These are phyloP conservation scores for Ianthella basta DNA, from an alignment of 37 sponge, comb jelly and placozoan species.

Conservation along the genomic window DNA sequence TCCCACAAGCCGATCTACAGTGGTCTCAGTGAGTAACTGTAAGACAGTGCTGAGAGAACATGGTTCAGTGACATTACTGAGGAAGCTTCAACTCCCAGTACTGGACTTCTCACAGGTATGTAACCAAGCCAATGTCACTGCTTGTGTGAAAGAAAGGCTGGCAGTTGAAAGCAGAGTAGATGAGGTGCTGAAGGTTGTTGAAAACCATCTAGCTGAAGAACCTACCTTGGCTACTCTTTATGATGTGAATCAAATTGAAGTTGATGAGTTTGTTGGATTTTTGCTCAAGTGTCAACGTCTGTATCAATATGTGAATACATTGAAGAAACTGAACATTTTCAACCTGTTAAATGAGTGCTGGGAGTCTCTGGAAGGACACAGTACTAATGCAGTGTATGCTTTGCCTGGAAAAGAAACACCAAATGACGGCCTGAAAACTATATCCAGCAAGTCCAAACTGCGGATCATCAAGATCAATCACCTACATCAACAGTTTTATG, in stretches of 20 bases:
- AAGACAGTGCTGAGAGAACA: slow-evolving; percentile 9
- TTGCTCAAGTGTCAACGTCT: neutral
- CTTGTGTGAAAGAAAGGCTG: neutral
- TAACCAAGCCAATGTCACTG: neutral
- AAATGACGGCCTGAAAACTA: neutral
- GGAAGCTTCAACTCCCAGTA: slow-evolving; percentile 4
- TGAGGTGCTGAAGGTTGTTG: slow-evolving; percentile 3
- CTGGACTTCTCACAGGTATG: neutral
- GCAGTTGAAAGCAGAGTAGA: slow-evolving; percentile 15
- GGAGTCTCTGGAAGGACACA: neutral
- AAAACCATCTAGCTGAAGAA: neutral
- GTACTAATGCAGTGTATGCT: neutral
- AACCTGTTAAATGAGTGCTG: neutral
- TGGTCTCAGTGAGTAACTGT: neutral
- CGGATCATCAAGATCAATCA: neutral
- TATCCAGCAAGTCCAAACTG: neutral
- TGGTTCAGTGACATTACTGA: neutral
- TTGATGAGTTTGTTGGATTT: slow-evolving; percentile 11
- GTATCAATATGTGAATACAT: neutral
- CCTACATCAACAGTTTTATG: neutral
- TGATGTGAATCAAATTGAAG: neutral
- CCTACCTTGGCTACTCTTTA: neutral
- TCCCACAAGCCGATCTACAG: slow-evolving; percentile 12
- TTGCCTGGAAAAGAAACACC: neutral
- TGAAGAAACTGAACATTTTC: neutral